Conservation (phyloP, 2,113 vertebrate species). For the Micronycteris hirsuta region DNA sequence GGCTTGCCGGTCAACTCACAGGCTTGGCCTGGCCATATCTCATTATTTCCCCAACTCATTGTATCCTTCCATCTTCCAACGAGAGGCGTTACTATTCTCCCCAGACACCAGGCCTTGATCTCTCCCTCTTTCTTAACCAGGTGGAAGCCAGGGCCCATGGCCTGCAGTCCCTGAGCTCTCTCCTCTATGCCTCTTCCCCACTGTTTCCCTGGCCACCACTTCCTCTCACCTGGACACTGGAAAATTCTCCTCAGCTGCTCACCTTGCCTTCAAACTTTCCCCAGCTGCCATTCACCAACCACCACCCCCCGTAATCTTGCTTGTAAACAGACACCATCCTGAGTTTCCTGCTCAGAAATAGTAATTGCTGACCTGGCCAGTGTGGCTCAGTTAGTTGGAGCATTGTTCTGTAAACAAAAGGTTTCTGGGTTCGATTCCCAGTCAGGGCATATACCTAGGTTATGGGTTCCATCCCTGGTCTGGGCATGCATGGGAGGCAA, state of each 20-base stretch:
- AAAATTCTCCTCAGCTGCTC: not conserved
- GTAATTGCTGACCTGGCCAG: too few species aligned
- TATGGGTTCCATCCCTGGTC: too few species aligned
- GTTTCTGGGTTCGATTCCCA: too few species aligned
- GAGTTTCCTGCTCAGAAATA: not conserved
- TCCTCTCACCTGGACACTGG: not conserved
- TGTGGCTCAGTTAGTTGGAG: too few species aligned
- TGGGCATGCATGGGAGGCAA: too few species aligned
- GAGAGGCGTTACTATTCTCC: not conserved
- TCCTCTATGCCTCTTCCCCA: not conserved
- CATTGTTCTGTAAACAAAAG: too few species aligned
- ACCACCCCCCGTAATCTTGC: not conserved
- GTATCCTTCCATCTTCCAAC: not conserved
- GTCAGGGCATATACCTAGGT: too few species aligned
- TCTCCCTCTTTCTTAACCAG: not conserved
- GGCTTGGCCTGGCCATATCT: not conserved
- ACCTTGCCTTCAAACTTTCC: not conserved
- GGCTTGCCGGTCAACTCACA: not conserved
- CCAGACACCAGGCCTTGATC: not conserved
- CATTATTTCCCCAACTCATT: not conserved
- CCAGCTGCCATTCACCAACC: too few species aligned
- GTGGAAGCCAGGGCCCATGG: not conserved
- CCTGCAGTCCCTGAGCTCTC: too few species aligned
- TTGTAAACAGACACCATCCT: not conserved
- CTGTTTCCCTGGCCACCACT: not conserved